Percentiles rank a stretch among this genome's conserved stretches.
phyloP scores from a whole-genome alignment of 2,113 vertebrate genomes.

The Odobenus rosmarus region DNA sequence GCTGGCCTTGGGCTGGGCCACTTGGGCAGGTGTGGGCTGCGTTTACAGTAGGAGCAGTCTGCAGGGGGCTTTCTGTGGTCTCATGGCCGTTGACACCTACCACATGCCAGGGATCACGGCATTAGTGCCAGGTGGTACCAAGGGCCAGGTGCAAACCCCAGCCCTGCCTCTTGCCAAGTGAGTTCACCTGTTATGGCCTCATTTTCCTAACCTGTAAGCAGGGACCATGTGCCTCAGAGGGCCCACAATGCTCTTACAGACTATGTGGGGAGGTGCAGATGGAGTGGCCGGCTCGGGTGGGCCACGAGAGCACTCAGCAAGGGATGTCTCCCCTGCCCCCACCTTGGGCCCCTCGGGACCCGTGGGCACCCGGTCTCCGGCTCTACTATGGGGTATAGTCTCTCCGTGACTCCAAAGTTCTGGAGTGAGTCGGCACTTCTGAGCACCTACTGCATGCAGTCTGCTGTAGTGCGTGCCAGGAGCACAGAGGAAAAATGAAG shows the following conservation, averaged over 20 bases:
- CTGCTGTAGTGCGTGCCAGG: rapidly evolving
- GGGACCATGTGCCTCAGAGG: background rate
- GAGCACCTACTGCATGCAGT: rapidly evolving
- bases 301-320: rapidly evolving
- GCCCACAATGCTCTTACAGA: background rate
- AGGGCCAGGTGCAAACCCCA: rapidly evolving
- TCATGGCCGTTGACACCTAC: background rate
- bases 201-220: rapidly evolving
- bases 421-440: background rate
- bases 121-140: rapidly evolving
- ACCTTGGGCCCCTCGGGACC: background rate
- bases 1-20: background rate
- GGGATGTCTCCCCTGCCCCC: background rate
- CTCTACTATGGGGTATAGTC: rapidly evolving
- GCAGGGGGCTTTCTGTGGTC: background rate
- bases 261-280: rapidly evolving
- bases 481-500: rapidly evolving
- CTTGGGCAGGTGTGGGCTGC: rapidly evolving
- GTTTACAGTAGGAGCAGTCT: background rate
- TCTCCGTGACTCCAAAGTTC: background rate
- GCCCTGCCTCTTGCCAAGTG: background rate
- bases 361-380: rapidly evolving
- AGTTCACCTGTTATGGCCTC: rapidly evolving
- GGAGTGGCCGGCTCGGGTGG: too few species aligned
- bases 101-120: rapidly evolving